Conservation (phyloP, 2,797 vertebrate species). For the Megaceryle alcyon region DNA sequence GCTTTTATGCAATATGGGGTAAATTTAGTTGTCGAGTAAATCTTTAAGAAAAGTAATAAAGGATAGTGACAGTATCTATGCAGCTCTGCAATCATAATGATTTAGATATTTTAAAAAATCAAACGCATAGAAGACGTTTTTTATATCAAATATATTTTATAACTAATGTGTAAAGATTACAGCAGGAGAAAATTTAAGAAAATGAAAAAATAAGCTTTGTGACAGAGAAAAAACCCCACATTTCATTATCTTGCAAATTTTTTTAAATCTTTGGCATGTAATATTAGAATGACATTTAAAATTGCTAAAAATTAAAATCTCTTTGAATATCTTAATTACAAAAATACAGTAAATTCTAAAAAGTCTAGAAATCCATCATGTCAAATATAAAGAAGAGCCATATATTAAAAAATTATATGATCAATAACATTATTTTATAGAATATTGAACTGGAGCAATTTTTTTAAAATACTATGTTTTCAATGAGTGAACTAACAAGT, state of each 20-base stretch:
- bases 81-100: background rate
- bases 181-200: background rate
- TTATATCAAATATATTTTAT: background rate
- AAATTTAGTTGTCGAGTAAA: background rate
- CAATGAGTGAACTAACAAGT: background rate
- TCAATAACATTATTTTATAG: background rate
- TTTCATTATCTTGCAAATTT: background rate
- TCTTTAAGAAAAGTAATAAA: background rate
- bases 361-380: background rate
- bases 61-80: background rate
- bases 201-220: background rate
- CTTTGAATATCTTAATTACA: background rate
- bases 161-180: background rate
- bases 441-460: background rate
- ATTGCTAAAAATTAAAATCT: background rate
- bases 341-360: background rate
- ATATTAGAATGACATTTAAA: background rate
- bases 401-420: background rate
- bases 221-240: accelerated
- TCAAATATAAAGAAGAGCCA: background rate
- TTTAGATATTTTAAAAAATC: background rate
- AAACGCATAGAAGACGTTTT: background rate
- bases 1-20: background rate
- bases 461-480: background rate
- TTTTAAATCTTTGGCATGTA: background rate